These are phyloP conservation scores for Drosophila saltans DNA, from an alignment of 1,140 invertebrate genomes.

Conservation along the genomic window DNA sequence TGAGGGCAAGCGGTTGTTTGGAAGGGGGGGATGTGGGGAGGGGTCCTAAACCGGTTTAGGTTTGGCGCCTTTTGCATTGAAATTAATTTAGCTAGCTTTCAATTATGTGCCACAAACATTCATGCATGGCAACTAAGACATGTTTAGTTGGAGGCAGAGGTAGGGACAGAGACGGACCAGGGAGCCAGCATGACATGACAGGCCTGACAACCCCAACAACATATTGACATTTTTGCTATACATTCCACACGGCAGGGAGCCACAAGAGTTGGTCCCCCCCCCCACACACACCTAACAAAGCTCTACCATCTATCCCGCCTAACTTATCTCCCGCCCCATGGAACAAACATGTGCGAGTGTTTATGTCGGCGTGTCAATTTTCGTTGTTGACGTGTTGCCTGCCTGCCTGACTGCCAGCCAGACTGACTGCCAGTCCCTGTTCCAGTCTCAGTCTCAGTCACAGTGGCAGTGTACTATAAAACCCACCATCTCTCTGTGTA, in stretches of 20 bases:
- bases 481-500: slow-evolving; percentile 29
- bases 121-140: slow-evolving; percentile 76
- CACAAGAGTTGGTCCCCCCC: slow-evolving; percentile 23
- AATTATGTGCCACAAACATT: slow-evolving; percentile 82
- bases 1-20: background rate
- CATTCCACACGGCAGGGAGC: slow-evolving; percentile 69
- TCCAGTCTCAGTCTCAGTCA: slow-evolving; percentile 8
- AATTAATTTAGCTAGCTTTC: slow-evolving; percentile 82
- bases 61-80: slow-evolving; percentile 76
- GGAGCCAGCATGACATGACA: slow-evolving; percentile 70
- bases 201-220: slow-evolving; percentile 75
- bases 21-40: slow-evolving; percentile 2
- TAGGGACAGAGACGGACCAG: slow-evolving; percentile 5
- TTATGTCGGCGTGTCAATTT: slow-evolving; percentile 80
- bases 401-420: slow-evolving; percentile 25
- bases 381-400: slow-evolving; percentile 75
- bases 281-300: background rate
- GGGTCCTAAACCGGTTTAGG: slow-evolving; percentile 27
- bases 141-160: slow-evolving; percentile 56
- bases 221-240: slow-evolving; percentile 81
- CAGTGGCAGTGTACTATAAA: slow-evolving; percentile 1
- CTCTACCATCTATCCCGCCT: too few species aligned
- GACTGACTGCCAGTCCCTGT: slow-evolving; percentile 24
- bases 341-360: slow-evolving; percentile 73
- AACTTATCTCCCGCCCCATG: background rate